Conservation (phyloP, 2,113 vertebrate genomes). For the Elgaria multicarinata region DNA sequence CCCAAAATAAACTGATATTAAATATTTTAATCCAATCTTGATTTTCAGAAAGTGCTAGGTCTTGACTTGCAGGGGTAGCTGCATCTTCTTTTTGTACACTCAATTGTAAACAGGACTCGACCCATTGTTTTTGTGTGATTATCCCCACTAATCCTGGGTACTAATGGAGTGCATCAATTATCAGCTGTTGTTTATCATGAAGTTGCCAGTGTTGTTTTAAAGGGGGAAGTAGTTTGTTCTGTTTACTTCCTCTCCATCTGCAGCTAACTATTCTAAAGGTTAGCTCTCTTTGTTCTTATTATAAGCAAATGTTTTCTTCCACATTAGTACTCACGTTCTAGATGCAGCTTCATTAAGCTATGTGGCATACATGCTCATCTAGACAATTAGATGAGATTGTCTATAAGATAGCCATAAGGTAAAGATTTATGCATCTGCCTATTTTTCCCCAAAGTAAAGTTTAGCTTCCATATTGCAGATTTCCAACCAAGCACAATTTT, state of each 20-base stretch:
- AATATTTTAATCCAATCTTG: background rate
- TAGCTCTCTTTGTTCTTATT: slow-evolving; percentile 17
- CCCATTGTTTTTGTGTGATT: background rate
- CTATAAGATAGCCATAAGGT: accelerated
- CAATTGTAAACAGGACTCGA: background rate
- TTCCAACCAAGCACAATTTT: slow-evolving; percentile 3
- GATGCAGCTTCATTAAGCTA: background rate
- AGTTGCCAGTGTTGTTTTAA: slow-evolving; percentile 14
- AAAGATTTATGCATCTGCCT: background rate
- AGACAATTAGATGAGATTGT: too few relatives aligned
- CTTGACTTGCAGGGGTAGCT: background rate
- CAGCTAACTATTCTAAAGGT: slow-evolving; percentile 18
- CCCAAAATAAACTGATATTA: too few relatives aligned
- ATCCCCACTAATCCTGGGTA: background rate
- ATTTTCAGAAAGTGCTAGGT: background rate
- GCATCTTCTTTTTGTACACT: background rate
- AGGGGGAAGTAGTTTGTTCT: slow-evolving; percentile 16
- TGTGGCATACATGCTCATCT: background rate
- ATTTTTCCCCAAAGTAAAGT: slow-evolving; percentile 8
- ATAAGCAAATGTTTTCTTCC: slow-evolving; percentile 3
- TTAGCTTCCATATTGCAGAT: background rate
- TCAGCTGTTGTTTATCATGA: slow-evolving; percentile 36
- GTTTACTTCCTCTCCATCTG: slow-evolving; percentile 30
- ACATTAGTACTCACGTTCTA: background rate
- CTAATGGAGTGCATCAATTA: slow-evolving; percentile 4